Conservation (phyloP, 2,888 invertebrate species). For the Panzeria rudis region DNA sequence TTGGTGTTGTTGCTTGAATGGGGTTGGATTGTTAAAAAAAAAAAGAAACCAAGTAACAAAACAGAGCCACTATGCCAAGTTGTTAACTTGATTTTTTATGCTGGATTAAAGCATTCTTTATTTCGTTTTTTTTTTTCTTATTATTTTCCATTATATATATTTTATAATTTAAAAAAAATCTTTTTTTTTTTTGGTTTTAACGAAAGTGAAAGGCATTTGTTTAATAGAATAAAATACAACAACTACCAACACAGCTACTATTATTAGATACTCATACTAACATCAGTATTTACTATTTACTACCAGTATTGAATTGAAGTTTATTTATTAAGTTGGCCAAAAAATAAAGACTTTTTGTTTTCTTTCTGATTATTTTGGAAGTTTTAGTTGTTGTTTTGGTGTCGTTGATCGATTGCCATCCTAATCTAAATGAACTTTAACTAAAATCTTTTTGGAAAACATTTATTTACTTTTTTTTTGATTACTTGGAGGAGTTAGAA, state of each 20-base stretch:
- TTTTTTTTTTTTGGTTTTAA: constrained; percentile 40
- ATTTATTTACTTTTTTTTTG: constrained; percentile 39
- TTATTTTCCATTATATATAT: constrained; percentile 17
- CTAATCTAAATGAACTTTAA: constrained; percentile 70
- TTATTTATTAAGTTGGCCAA: constrained; percentile 36
- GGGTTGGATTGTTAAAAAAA: constrained; percentile 9
- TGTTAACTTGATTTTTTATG: constrained; percentile 65
- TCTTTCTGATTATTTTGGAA: constrained; percentile 25
- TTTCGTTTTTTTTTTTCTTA: constrained; percentile 28
- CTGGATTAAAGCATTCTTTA: constrained; percentile 67
- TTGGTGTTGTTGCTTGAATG: constrained; percentile 27
- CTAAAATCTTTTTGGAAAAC: constrained; percentile 56
- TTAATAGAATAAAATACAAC: constrained; percentile 43
- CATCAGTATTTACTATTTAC: constrained; percentile 21
- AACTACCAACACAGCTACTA: constrained; percentile 9
- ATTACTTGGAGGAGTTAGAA: constrained; percentile 50
- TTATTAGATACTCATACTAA: not conserved
- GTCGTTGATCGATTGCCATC: constrained; percentile 71
- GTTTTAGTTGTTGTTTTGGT: constrained; percentile 17
- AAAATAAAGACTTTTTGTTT: constrained; percentile 31
- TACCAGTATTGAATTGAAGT: constrained; percentile 46
- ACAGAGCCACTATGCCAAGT: constrained; percentile 2
- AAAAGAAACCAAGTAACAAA: constrained; percentile 6
- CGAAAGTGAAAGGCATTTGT: constrained; percentile 70
- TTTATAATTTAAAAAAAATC: constrained; percentile 27